Percentiles rank a stretch among this genome's conserved stretches.
Evolutionary conservation across 2,797 vertebrate genomes (phyloP).

Genomic region (Cyprinodon diabolis): DNA sequence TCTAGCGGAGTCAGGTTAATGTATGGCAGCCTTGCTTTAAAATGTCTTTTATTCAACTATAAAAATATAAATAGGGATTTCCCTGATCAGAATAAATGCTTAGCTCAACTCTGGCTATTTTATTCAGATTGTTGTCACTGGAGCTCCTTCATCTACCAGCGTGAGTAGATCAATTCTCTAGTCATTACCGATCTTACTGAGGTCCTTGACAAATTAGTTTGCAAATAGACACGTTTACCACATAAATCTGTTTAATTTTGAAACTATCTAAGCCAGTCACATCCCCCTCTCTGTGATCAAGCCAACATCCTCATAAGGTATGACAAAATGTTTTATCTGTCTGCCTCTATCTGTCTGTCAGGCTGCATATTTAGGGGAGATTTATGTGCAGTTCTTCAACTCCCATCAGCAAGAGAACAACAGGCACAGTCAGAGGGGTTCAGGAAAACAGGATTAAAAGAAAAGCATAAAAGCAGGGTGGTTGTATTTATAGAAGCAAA

Average conservation of each 20-base stretch:
- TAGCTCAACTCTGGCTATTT: neutral
- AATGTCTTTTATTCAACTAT: neutral
- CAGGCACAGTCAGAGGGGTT: slow-evolving; percentile 6
- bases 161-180: neutral
- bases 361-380: slow-evolving; percentile 27
- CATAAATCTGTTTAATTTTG: neutral
- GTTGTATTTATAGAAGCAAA: neutral
- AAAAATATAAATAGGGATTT: neutral
- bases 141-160: neutral
- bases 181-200: neutral
- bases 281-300: slow-evolving; percentile 15
- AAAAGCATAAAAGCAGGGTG: neutral
- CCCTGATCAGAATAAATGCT: neutral
- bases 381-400: slow-evolving; percentile 13
- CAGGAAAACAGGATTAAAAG: neutral
- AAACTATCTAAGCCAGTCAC: neutral
- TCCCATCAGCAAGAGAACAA: slow-evolving; percentile 17
- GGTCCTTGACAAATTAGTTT: neutral
- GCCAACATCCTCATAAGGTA: slow-evolving; percentile 23
- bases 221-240: neutral
- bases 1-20: no score
- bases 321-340: slow-evolving; percentile 41
- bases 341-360: slow-evolving; percentile 27
- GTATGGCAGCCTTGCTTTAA: no score
- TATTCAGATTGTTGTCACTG: neutral